These are phyloP conservation scores for Gymnoscopelus braueri DNA, from an alignment of 2,797 vertebrate species.

Conservation along the genomic window DNA sequence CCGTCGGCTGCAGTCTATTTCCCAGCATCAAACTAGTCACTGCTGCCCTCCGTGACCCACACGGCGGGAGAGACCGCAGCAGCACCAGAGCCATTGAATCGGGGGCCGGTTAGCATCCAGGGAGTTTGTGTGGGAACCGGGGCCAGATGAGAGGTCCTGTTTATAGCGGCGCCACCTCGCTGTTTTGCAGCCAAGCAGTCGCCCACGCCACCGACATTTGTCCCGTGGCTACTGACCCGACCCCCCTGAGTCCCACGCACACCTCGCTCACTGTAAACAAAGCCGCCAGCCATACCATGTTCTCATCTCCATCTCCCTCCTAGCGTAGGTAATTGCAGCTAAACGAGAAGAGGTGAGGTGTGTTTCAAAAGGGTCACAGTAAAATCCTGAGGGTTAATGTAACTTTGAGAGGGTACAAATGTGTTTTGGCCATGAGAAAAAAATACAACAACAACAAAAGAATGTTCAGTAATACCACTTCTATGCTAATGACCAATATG, in stretches of 20 bases:
- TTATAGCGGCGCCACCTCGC: constrained; percentile 62
- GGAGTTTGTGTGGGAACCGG: constrained; percentile 33
- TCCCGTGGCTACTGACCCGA: constrained; percentile 45
- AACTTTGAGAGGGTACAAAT: too few species aligned
- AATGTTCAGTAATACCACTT: too few species aligned
- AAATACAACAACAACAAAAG: too few species aligned
- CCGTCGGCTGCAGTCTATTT: constrained; percentile 13
- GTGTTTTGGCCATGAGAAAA: too few species aligned
- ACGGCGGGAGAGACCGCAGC: constrained; percentile 33
- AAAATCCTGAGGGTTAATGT: too few species aligned
- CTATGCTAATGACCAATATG: too few species aligned
- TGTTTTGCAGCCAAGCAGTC: constrained; percentile 61
- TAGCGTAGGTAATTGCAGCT: too few species aligned
- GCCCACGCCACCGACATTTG: constrained; percentile 46
- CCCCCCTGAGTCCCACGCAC: constrained; percentile 50
- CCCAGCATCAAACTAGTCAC: constrained; percentile 43
- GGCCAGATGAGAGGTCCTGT: constrained; percentile 66
- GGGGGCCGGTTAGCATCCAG: not conserved
- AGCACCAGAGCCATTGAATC: constrained; percentile 38
- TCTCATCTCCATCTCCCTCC: constrained; percentile 5
- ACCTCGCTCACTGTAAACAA: constrained; percentile 23
- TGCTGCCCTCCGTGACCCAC: constrained; percentile 37
- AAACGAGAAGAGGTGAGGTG: too few species aligned
- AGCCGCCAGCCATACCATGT: not conserved
- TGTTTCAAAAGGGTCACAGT: too few species aligned